Base-by-base conservation (phyloP, 1,140 invertebrate species). In the Colletes latitarsis region DNA sequence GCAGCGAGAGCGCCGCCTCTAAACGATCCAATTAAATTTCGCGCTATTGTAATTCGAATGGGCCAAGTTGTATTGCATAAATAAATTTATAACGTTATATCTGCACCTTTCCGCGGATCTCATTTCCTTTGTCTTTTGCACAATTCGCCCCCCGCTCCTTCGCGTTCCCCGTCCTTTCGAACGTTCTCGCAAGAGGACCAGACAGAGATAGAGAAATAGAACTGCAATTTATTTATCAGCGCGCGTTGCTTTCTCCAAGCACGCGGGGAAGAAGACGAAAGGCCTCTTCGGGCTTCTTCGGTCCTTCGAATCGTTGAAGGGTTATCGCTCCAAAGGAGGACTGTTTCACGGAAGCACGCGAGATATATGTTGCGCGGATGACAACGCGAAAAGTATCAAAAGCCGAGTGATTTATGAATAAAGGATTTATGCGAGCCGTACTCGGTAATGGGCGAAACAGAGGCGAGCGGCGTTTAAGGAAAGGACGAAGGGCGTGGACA, bases 21-120 rank as follows among this genome's bases (percentile, higher is more conserved):
- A 84, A 88, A 88, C 85, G 86, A 88, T 82, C 86, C 86, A 88
- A 88, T 88, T 88, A 88, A 88, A 88, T 88, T 88, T 88, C 86
- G 85, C 85, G 79, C 82, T 86, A 81, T 87, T 88, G 85, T 87
- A 82, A 86, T 86, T 76, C 84, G 85, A 88, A 88, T 84, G 86
- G 82, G 82, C 85, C 78, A 78, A 88, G 82, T 87, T 87, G 75
- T 84, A 84, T 88, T 82, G 86, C 85, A 88, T 88, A 86, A 88
- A 88, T 88, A 86, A 88, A 88, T 88, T 88, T 86, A 88, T 88
- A 88, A 88, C 79, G 81, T 87, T 84, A 73, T 82, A 81, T 87
- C 82, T 83, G 53, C 71, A 80, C 73, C 80, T 85, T 82, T 82
- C 83, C 80, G 75, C 52, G 73, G 80, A 72, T 84, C 82, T 82